phyloP scores from a whole-genome alignment of 2,113 vertebrate genomes.

The Piprites chloris region DNA sequence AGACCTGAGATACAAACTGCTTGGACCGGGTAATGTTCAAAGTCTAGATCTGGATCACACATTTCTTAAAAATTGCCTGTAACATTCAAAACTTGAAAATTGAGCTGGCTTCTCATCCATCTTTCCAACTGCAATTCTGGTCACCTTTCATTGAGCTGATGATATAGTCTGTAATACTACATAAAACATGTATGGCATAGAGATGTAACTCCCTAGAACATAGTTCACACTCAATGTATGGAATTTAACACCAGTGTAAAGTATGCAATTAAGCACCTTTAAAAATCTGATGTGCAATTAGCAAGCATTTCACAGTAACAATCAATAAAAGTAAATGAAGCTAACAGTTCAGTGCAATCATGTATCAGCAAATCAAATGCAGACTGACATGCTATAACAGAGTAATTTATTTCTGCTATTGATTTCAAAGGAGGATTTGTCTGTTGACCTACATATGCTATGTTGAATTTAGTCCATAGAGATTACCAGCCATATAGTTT shows the following conservation, averaged over 20 bases:
- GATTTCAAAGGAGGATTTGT: constrained; percentile 6
- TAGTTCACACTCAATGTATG: not conserved
- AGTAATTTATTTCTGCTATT: constrained; percentile 39
- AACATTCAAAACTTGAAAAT: not conserved
- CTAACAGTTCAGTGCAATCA: constrained; percentile 32
- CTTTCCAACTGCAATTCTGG: not conserved
- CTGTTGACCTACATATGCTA: constrained; percentile 21
- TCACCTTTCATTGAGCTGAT: not conserved
- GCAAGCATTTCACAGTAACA: constrained; percentile 35
- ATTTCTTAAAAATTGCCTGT: not conserved
- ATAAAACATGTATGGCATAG: not conserved
- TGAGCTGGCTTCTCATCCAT: not conserved
- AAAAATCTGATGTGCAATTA: constrained; percentile 53
- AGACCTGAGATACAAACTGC: not conserved
- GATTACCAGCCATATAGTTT: not conserved
- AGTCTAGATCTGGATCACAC: not conserved
- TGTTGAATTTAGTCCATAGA: not conserved
- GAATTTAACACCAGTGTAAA: not conserved
- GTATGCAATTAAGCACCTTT: constrained; percentile 19
- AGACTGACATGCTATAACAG: not conserved
- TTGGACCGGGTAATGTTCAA: not conserved
- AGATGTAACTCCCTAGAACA: not conserved
- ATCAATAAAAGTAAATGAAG: constrained; percentile 53
- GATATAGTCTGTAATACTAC: not conserved
- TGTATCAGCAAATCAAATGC: constrained; percentile 31